A percentile compares a stretch with the other conserved stretches of the same genome.
These are phyloP conservation scores for Operophtera brumata DNA, from an alignment of 2,888 invertebrate genomes.

Conservation along the genomic window DNA sequence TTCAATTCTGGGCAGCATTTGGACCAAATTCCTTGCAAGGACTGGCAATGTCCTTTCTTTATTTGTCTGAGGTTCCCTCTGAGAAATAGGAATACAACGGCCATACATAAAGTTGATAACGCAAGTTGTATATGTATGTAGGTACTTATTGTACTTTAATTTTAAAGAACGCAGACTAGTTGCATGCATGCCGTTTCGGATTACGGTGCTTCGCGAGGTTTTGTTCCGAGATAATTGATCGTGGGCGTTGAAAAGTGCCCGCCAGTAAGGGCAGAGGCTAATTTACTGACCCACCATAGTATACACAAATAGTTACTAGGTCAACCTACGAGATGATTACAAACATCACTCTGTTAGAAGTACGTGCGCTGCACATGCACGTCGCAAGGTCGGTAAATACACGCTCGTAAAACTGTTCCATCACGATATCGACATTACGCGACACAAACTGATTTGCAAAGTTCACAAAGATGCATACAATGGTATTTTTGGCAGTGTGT, in stretches of 20 bases:
- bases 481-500: slow-evolving; percentile 14
- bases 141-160: slow-evolving; percentile 6
- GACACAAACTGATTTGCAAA: slow-evolving; percentile 33
- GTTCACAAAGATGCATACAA: slow-evolving; percentile 29
- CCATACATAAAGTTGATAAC: slow-evolving; percentile 14
- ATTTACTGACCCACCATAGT: slow-evolving; percentile 46
- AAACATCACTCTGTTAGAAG: slow-evolving; percentile 43
- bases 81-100: not conserved
- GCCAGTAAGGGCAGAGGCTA: slow-evolving; percentile 38
- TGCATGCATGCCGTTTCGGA: slow-evolving; percentile 28
- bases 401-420: slow-evolving; percentile 43
- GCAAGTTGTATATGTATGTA: slow-evolving; percentile 16
- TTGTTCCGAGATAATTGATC: slow-evolving; percentile 44
- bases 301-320: not conserved
- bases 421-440: slow-evolving; percentile 51
- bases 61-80: too few species aligned
- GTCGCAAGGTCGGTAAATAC: slow-evolving; percentile 53
- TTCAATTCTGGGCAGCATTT: too few species aligned
- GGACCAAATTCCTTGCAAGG: too few species aligned
- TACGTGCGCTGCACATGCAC: slow-evolving; percentile 48
- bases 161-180: slow-evolving; percentile 24
- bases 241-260: slow-evolving; percentile 56
- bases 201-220: slow-evolving; percentile 30
- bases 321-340: slow-evolving; percentile 35
- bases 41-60: too few species aligned